Base-by-base conservation (phyloP, 2,797 vertebrate species). In the Leucoraja ocellata region DNA sequence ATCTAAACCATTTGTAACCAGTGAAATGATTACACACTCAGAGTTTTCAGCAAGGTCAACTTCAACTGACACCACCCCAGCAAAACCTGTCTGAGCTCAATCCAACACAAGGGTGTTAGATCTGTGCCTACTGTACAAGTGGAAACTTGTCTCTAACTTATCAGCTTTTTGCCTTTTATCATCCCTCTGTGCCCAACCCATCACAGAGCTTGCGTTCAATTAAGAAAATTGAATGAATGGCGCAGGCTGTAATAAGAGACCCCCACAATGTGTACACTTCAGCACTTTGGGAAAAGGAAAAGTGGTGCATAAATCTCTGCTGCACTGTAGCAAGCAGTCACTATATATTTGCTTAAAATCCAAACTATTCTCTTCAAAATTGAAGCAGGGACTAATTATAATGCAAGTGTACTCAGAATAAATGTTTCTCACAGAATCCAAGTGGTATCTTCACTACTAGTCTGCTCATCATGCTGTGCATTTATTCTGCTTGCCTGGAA, bases 1-100 rank as follows among this genome's bases (percentile, higher is more conserved):
- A 88, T 65, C 36, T 36, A 88, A 32, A n/a, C 84, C n/a, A 65
- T 7, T 65, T 88, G n/a, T 65, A 65, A 88, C 84, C n/a, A 88
- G 16, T 88, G 61, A 88, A 88, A 88, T 88, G 25, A 65, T 88
- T n/a, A n/a, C 61, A 88, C 61, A 65, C 4, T 88, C 32, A 28
- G 54, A 28, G 7, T 32, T 88, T 28, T 88, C 13, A 88, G 65
- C 18, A 63, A 86, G 13, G 32, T 32, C 84, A 32, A 88, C 14
- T 65, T 88, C 23, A 9, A 2, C 14, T 65, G 61, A 88, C 61
- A 36, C 5, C 61, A 88, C 16, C 61, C n/a, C 21, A 5, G n/a
- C 58, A 65, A 65, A 32, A 16, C 9, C 11, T 65, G 18, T 18
- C 61, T n/a, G 65, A 65, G 16, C 61, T 36, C 18, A 63, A 88